phyloP scores from a whole-genome alignment of 2,113 vertebrate species.

The Lucifuga dentata region DNA sequence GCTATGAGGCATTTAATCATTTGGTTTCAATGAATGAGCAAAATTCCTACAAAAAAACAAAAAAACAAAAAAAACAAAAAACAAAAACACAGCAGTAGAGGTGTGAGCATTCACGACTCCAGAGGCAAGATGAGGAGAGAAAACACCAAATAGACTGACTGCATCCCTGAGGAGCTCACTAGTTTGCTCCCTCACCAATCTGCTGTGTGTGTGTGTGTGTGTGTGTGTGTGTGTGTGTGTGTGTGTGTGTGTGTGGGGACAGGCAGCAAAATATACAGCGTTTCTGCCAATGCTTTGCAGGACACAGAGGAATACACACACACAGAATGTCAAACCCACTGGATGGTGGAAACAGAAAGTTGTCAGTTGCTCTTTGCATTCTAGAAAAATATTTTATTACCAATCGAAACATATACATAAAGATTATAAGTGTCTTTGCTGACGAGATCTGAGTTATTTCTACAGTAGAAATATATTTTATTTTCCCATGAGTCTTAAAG shows the following conservation, averaged over 20 bases:
- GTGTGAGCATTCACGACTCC: neutral
- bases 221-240: constrained; percentile 4
- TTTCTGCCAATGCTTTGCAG: constrained; percentile 5
- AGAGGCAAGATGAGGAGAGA: constrained; percentile 10
- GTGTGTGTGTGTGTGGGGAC: neutral
- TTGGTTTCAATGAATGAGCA: constrained; percentile 4
- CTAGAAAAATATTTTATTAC: constrained; percentile 21
- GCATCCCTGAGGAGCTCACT: constrained; percentile 40
- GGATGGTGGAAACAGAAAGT: neutral
- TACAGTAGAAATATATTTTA: constrained; percentile 21
- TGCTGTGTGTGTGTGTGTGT: constrained; percentile 27
- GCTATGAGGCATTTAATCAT: constrained; percentile 44
- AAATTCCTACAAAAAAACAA: too few species aligned
- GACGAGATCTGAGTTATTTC: constrained; percentile 39
- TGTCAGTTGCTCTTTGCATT: neutral
- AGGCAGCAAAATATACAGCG: neutral
- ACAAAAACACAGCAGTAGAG: neutral
- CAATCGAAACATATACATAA: constrained; percentile 32
- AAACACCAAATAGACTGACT: constrained; percentile 25
- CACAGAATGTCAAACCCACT: neutral
- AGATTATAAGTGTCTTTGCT: constrained; percentile 32
- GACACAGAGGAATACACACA: constrained; percentile 8
- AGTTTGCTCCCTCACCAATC: constrained; percentile 38
- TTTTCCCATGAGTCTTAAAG: constrained; percentile 8
- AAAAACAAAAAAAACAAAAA: too few species aligned